Conservation (phyloP, 2,888 invertebrate species). For the Spicauda simplicius region DNA sequence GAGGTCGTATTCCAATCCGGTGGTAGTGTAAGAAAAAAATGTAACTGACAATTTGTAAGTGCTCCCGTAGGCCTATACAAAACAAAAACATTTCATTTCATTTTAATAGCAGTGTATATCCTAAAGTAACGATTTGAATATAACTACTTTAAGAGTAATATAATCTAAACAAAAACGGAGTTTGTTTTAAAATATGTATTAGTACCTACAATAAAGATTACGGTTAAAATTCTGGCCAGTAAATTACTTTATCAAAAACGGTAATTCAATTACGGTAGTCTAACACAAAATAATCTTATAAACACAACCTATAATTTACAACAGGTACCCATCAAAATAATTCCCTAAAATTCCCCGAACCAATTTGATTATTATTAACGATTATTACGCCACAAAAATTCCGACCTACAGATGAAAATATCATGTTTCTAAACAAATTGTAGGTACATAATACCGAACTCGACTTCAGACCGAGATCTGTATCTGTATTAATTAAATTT, state of each 20-base stretch:
- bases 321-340: not conserved
- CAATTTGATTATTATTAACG: conserved; percentile 20
- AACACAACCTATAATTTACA: conserved; percentile 5
- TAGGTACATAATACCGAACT: conserved; percentile 40
- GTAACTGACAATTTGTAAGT: too few species aligned
- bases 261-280: conserved; percentile 8
- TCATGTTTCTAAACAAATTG: conserved; percentile 48
- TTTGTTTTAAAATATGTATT: too few species aligned
- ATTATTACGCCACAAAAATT: conserved; percentile 29
- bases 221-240: too few species aligned
- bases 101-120: too few species aligned
- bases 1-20: too few species aligned
- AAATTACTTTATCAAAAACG: not conserved
- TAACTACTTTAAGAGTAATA: too few species aligned
- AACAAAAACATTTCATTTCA: too few species aligned
- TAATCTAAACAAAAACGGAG: too few species aligned
- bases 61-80: too few species aligned
- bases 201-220: too few species aligned
- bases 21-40: too few species aligned
- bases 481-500: conserved; percentile 82
- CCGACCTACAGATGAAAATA: conserved; percentile 41
- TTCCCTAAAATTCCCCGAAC: conserved; percentile 5
- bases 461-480: conserved; percentile 53
- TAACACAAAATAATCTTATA: not conserved
- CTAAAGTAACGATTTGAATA: too few species aligned